Evolutionary conservation across 2,797 vertebrate species (phyloP), one percentile per base, ranked within the genome.

Genomic region (Buphagus erythrorhynchus): DNA sequence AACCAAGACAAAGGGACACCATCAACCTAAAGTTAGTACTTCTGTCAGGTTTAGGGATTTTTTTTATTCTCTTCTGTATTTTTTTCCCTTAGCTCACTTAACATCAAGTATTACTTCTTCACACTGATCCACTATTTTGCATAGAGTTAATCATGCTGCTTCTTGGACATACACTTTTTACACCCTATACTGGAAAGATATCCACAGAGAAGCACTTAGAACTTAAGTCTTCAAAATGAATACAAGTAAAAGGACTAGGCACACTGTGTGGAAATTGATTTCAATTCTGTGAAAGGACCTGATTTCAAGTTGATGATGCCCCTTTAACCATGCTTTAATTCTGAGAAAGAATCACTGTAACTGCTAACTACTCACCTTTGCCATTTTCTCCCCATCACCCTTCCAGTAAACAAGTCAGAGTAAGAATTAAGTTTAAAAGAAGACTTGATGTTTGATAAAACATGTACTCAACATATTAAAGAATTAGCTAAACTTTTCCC

Each of bases 1-100:
- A 94, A 87, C 33, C 78, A 91, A 85, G 85, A 85, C 89, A 96
- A 96, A 95, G 89, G 94, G 90, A 97, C 94, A 97, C 86, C 95
- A 96, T 90, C 96, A 97, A 95, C 94, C 92, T 80, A 73, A 90
- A 95, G 58, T 69, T 81, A 55, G 45, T 24, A 45, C 24, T 75
- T 88, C 58, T 75, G 29, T 45, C 26, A 38, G 9, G 10, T 22
- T 22, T 16, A 33, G 10, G 12, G 7, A 40, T 0, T 0, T 49
- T 40, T 38, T 86, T 59, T 9, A n/a, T 38, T 76, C n/a, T 82
- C 22, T 87, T 75, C n/a, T 72, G 10, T 19, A 7, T 6, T 68
- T 72, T 36, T 14, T 11, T 2, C 11, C 33, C 13, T 65, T 21
- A 72, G 9, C 6, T 80, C 61, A 77, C 73, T 87, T 68, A 86